Conservation (phyloP, 2,113 vertebrate genomes). For the Sterrhoptilus dennistouni region DNA sequence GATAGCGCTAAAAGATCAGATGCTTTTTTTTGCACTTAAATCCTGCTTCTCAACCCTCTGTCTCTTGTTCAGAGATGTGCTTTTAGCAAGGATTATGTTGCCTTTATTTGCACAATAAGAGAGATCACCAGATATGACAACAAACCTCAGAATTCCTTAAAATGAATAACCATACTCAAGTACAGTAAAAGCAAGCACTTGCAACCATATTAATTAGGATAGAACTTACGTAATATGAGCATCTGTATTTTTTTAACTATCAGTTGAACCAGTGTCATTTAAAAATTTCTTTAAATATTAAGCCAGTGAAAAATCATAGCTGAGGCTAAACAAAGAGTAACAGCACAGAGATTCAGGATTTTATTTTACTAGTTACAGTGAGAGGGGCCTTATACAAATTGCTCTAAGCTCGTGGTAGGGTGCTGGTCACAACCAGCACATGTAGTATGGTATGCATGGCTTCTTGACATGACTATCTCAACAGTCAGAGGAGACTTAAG, state of each 20-base stretch:
- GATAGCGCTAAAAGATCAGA: neutral
- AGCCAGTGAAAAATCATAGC: neutral
- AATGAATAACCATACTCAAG: neutral
- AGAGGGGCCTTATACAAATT: neutral
- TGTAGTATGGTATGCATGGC: neutral
- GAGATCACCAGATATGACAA: neutral
- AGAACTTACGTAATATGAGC: neutral
- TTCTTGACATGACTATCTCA: neutral
- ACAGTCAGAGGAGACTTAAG: neutral
- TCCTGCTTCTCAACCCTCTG: neutral
- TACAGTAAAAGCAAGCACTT: neutral
- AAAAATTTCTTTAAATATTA: neutral
- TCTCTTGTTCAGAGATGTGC: neutral
- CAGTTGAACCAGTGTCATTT: neutral
- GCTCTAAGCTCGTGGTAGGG: neutral
- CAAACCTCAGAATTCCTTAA: neutral
- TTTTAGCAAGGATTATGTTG: neutral
- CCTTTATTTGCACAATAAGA: neutral
- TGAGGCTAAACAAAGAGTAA: neutral
- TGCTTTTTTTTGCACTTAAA: neutral
- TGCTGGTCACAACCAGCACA: neutral
- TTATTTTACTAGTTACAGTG: neutral
- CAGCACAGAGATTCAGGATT: neutral
- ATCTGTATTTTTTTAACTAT: neutral
- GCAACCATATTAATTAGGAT: neutral